These are phyloP conservation scores for Caenorhabditis becei DNA, from an alignment of 2,888 invertebrate genomes.

Conservation along the genomic window DNA sequence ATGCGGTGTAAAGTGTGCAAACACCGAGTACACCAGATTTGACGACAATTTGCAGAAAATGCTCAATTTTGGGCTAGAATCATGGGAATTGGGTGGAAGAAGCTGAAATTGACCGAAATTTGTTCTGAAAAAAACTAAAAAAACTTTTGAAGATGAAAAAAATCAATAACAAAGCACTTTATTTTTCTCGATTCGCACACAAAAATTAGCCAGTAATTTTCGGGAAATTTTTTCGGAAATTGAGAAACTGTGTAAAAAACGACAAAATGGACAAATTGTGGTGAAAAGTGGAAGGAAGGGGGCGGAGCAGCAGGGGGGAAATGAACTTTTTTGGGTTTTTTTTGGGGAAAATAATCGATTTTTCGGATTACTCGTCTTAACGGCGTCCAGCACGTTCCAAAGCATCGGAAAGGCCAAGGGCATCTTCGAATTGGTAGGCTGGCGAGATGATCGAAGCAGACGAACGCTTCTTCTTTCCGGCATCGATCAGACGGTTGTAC, in stretches of 20 bases:
- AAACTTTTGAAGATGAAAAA: too few relatives aligned
- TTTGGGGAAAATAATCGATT: not conserved
- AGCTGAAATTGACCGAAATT: too few relatives aligned
- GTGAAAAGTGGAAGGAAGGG: too few relatives aligned
- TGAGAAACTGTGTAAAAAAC: too few relatives aligned
- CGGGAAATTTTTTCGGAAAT: too few relatives aligned
- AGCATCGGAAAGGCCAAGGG: conserved; percentile 59
- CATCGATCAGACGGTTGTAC: conserved; percentile 67
- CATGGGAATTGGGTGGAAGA: too few relatives aligned
- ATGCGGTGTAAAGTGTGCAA: not conserved
- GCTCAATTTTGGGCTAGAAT: too few relatives aligned
- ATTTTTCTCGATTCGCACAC: conserved; percentile 3
- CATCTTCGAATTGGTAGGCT: conserved; percentile 61
- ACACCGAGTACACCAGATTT: not conserved
- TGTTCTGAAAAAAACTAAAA: too few relatives aligned
- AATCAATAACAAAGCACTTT: not conserved
- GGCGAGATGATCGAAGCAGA: conserved; percentile 59
- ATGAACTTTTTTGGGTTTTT: not conserved
- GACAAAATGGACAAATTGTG: not conserved
- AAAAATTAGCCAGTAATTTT: too few relatives aligned
- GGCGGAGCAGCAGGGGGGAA: not conserved
- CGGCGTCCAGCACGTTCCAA: conserved; percentile 66
- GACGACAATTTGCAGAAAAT: too few relatives aligned
- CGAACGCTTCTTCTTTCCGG: conserved; percentile 65
- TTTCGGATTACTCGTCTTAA: conserved; percentile 1